Conservation (phyloP, 2,888 invertebrate genomes). For the Folsomia manolachei region DNA sequence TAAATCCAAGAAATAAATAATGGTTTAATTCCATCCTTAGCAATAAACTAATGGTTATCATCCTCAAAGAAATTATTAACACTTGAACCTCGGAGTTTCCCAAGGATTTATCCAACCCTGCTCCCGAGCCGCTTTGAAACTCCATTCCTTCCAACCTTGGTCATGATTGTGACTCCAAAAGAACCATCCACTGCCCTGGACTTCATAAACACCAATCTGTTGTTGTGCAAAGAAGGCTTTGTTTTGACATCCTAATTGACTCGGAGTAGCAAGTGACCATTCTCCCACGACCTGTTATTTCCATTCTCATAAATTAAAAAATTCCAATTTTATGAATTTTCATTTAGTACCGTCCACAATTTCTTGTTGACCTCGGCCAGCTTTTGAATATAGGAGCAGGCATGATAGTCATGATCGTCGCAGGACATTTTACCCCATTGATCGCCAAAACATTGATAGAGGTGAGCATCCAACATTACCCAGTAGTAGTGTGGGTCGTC, state of each 20-base stretch:
- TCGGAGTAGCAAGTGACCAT: conserved; percentile 34
- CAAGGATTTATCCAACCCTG: conserved; percentile 33
- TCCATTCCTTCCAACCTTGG: conserved; percentile 27
- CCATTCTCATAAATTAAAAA: no score
- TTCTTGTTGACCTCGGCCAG: conserved; percentile 28
- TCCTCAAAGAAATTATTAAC: no score
- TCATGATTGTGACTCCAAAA: conserved; percentile 30
- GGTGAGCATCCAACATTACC: conserved; percentile 39
- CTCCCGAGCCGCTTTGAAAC: conserved; percentile 15
- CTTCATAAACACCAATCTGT: conserved; percentile 43
- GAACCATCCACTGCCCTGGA: conserved; percentile 24
- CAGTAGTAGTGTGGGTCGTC: conserved; percentile 41
- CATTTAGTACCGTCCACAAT: conserved; percentile 44
- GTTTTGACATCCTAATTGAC: neutral
- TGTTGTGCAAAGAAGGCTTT: conserved; percentile 34
- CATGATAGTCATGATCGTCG: neutral
- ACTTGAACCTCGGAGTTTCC: no score
- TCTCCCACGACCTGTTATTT: conserved; percentile 42
- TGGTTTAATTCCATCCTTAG: no score
- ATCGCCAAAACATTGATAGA: conserved; percentile 38
- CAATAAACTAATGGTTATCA: no score
- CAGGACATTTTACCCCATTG: neutral
- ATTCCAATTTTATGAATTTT: no score
- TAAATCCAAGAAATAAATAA: no score
- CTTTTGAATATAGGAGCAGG: conserved; percentile 6